Evolutionary conservation across 92 coral and sea anemone genomes (phyloP).

Genomic region (Nematostella vectensis): DNA sequence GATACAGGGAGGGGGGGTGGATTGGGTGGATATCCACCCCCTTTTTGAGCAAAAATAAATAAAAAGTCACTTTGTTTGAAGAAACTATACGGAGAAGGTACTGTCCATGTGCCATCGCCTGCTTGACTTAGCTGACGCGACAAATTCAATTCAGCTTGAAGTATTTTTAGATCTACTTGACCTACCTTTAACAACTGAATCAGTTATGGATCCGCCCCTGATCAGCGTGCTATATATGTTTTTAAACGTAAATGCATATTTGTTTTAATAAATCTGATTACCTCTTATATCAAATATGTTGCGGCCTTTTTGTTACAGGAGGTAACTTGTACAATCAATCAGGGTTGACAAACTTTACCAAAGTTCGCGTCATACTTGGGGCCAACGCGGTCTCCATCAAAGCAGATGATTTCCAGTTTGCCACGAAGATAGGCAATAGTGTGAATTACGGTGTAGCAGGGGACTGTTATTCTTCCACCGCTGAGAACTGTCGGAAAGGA

Average conservation of each 20-base stretch:
- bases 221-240: too few species aligned
- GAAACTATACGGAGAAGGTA: not conserved
- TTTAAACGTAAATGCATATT: too few species aligned
- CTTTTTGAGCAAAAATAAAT: too few species aligned
- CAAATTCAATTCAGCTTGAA: too few species aligned
- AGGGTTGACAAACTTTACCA: conserved; percentile 70
- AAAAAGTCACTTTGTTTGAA: too few species aligned
- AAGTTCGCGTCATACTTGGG: conserved; percentile 53
- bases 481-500: conserved; percentile 79
- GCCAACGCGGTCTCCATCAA: conserved; percentile 48
- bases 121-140: not conserved
- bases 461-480: conserved; percentile 82
- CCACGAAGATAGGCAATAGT: conserved; percentile 37
- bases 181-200: too few species aligned
- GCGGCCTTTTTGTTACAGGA: conserved; percentile 21
- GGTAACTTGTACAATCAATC: conserved; percentile 50
- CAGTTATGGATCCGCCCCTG: too few species aligned
- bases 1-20: not conserved
- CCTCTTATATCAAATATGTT: too few species aligned
- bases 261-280: too few species aligned
- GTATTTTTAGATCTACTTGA: too few species aligned
- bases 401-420: conserved; percentile 63
- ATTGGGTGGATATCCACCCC: too few species aligned
- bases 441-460: conserved; percentile 82
- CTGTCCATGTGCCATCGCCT: not conserved